phyloP scores from a whole-genome alignment of 2,888 invertebrate species.

The Ectobius pallidus region DNA sequence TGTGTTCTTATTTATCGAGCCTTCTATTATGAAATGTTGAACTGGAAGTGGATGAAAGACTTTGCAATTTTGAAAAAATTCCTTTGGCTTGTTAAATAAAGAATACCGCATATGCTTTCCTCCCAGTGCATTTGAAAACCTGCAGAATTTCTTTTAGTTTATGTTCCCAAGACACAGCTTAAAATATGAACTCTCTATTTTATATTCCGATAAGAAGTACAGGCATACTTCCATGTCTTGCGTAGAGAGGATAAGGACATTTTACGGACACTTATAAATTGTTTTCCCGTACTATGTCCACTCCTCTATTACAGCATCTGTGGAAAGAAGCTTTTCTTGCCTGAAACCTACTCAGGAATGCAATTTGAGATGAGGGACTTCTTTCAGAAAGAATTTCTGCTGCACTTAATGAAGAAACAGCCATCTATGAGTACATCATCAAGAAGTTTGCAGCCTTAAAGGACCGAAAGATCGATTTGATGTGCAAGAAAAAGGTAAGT shows the following conservation, averaged over 20 bases:
- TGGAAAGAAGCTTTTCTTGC: too few relatives aligned
- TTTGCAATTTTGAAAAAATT: conserved; percentile 31
- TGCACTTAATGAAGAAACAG: too few relatives aligned
- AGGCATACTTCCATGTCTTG: not conserved
- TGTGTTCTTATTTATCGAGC: not conserved
- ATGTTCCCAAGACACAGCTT: not conserved
- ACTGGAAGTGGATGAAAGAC: conserved; percentile 16
- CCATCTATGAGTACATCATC: too few relatives aligned
- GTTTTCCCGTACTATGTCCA: not conserved
- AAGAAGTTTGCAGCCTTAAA: too few relatives aligned
- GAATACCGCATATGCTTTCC: conserved; percentile 19
- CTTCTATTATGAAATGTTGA: conserved; percentile 23
- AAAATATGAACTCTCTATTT: not conserved
- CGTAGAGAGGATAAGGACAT: not conserved
- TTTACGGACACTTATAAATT: not conserved
- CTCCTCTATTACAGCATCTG: not conserved
- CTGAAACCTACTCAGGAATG: too few relatives aligned
- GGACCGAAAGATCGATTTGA: too few relatives aligned
- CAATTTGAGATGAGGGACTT: too few relatives aligned
- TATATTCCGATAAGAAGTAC: not conserved
- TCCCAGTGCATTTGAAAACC: not conserved
- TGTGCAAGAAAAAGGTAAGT: too few relatives aligned
- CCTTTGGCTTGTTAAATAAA: conserved; percentile 25
- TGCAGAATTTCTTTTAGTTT: conserved; percentile 18
- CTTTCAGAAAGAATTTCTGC: too few relatives aligned